Conservation (phyloP, 2,888 invertebrate species). For the Metallyticus violacea region DNA sequence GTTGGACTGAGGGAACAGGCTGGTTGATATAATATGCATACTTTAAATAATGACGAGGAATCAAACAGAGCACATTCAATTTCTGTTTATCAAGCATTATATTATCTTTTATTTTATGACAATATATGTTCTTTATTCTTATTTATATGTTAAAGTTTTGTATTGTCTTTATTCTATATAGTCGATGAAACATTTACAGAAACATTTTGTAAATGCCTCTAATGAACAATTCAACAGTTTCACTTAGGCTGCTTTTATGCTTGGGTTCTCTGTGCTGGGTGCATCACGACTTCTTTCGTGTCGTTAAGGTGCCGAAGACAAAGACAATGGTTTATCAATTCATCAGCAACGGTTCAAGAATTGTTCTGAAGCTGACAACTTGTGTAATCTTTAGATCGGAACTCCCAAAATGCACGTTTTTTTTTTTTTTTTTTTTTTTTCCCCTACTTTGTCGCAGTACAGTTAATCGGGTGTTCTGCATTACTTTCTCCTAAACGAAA, state of each 20-base stretch:
- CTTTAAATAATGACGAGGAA: too few species aligned
- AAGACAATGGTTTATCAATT: neutral
- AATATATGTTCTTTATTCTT: too few species aligned
- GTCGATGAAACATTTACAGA: too few species aligned
- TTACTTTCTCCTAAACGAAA: neutral
- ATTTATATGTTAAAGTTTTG: too few species aligned
- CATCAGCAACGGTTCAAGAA: neutral
- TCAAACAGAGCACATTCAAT: too few species aligned
- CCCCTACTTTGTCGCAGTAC: neutral
- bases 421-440: too few species aligned
- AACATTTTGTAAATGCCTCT: too few species aligned
- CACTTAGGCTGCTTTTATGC: neutral
- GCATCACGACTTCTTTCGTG: neutral
- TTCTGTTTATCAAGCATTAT: too few species aligned
- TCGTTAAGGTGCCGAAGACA: neutral
- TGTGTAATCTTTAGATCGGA: neutral
- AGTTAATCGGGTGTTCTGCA: neutral
- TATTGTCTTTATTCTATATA: too few species aligned
- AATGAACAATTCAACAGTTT: neutral
- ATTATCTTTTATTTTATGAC: too few species aligned
- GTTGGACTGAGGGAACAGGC: too few species aligned
- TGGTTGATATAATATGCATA: too few species aligned
- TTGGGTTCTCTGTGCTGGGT: neutral
- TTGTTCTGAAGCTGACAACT: neutral
- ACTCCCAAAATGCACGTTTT: neutral